phyloP scores from a whole-genome alignment of 2,888 invertebrate genomes.

The Drosophila rubida region DNA sequence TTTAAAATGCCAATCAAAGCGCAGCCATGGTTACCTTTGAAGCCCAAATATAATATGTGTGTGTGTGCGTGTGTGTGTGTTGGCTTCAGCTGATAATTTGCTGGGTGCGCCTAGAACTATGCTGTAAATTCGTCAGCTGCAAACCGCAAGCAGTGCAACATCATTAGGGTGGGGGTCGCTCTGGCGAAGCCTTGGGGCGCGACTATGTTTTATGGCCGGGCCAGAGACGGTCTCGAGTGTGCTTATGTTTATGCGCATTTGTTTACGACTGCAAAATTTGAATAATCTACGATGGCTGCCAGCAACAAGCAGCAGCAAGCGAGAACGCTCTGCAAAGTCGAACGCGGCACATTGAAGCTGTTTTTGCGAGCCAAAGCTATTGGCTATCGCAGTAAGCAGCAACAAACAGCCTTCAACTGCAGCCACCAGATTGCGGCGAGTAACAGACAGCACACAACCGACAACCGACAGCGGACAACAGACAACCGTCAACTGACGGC shows the following conservation, averaged over 20 bases:
- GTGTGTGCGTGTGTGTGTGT: no score
- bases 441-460: conserved; percentile 2
- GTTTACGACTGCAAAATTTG: conserved; percentile 78
- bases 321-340: conserved; percentile 26
- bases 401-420: conserved; percentile 30
- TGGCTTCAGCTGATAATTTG: conserved; percentile 8
- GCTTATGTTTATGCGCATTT: conserved; percentile 75
- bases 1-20: conserved; percentile 58
- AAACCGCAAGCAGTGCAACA: conserved; percentile 16
- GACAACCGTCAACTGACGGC: conserved; percentile 10
- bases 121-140: conserved; percentile 27
- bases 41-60: conserved; percentile 12
- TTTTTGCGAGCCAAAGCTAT: conserved; percentile 46
- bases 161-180: not conserved
- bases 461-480: conserved; percentile 32
- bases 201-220: conserved; percentile 54
- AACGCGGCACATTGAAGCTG: conserved; percentile 66
- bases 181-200: no score
- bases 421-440: conserved; percentile 64
- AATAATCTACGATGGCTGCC: conserved; percentile 74
- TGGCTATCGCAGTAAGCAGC: conserved; percentile 18
- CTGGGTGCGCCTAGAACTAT: conserved; percentile 35
- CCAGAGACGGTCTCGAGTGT: conserved; percentile 33
- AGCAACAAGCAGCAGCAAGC: conserved; percentile 34
- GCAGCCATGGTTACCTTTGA: conserved; percentile 33